Conservation (phyloP, 2,888 invertebrate genomes). For the Tachina fera region DNA sequence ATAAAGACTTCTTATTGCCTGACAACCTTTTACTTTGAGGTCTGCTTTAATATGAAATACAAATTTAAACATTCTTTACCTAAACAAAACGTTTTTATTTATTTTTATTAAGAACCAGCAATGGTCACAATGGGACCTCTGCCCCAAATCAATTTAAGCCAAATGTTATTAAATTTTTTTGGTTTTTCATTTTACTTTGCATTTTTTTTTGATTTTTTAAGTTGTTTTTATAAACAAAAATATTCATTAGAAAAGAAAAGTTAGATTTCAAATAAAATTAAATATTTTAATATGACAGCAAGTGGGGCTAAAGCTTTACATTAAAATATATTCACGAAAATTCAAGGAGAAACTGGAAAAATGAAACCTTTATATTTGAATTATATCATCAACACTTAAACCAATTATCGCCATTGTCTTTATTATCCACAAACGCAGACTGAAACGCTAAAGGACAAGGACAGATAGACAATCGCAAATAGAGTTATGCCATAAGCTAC, state of each 20-base stretch:
- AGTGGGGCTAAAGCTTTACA: neutral
- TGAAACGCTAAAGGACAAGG: neutral
- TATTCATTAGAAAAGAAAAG: neutral
- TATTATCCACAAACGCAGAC: constrained; percentile 11
- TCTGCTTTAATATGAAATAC: neutral
- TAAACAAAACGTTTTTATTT: constrained; percentile 7
- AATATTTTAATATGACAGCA: constrained; percentile 27
- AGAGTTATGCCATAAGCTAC: neutral
- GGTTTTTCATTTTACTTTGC: neutral
- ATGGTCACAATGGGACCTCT: neutral
- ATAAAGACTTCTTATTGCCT: neutral
- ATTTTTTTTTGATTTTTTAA: neutral
- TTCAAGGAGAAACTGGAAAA: neutral
- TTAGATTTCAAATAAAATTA: constrained; percentile 15
- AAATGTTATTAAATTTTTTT: constrained; percentile 24
- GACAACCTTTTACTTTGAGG: neutral
- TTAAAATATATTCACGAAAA: neutral
- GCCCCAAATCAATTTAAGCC: constrained; percentile 37
- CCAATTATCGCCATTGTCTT: constrained; percentile 38
- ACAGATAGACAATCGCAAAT: neutral
- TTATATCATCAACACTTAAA: constrained; percentile 31
- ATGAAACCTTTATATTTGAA: constrained; percentile 32
- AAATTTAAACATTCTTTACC: constrained; percentile 10
- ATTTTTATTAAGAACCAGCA: constrained; percentile 4
- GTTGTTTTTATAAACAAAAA: neutral